phyloP scores from a whole-genome alignment of 2,113 vertebrate species.

The Glaucidium brasilianum region DNA sequence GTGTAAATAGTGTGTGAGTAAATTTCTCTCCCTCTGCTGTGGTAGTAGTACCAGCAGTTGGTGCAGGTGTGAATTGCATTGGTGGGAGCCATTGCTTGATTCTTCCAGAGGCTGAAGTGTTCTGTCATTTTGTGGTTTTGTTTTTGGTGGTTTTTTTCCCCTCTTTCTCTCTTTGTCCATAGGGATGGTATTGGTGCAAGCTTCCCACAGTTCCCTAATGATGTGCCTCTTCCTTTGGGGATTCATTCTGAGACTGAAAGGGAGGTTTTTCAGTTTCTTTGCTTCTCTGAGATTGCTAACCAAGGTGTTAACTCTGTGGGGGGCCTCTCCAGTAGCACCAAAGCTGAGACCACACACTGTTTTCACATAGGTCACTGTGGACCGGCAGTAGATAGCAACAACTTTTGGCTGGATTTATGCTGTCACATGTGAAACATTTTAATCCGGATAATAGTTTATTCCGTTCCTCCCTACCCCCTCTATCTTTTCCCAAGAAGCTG shows the following conservation, averaged over 20 bases:
- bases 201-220: background rate
- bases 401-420: background rate
- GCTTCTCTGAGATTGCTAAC: background rate
- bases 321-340: background rate
- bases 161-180: background rate
- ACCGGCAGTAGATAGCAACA: background rate
- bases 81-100: background rate
- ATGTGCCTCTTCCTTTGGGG: background rate
- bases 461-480: constrained; percentile 13
- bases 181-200: background rate
- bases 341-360: background rate
- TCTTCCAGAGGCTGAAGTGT: background rate
- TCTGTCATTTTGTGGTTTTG: background rate
- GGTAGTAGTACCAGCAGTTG: background rate
- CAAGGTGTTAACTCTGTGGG: background rate
- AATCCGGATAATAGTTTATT: background rate
- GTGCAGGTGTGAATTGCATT: background rate
- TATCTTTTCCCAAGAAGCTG: constrained; percentile 28
- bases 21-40: background rate
- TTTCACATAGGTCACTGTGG: background rate
- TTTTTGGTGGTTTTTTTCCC: accelerated
- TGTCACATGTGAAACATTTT: background rate
- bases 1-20: background rate
- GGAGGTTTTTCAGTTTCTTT: background rate
- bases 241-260: background rate